phyloP scores from a whole-genome alignment of 2,888 invertebrate genomes.

The Pseudoips prasinana region DNA sequence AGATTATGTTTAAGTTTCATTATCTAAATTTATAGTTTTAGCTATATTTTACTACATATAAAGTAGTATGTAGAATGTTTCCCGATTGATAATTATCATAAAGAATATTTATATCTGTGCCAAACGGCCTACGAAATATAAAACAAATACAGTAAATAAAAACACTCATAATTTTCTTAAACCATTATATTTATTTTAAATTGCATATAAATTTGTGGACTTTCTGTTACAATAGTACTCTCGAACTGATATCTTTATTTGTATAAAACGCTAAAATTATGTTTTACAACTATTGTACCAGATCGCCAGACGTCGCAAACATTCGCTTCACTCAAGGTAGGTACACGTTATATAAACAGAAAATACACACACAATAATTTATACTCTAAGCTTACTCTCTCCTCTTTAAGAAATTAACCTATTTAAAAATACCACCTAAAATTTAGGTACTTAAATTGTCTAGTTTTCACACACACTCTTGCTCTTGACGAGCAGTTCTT shows the following conservation, averaged over 20 bases:
- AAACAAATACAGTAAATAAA: conserved; percentile 31
- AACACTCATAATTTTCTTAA: conserved; percentile 59
- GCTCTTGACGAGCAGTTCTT: conserved; percentile 43
- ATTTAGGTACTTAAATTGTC: conserved; percentile 68
- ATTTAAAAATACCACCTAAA: conserved; percentile 69
- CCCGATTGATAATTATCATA: too few species aligned
- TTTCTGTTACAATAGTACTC: conserved; percentile 80
- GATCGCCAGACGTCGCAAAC: conserved; percentile 57
- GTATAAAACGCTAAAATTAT: conserved; percentile 78
- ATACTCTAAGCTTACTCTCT: conserved; percentile 68
- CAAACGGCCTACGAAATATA: too few species aligned
- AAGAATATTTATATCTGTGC: too few species aligned
- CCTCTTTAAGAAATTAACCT: conserved; percentile 68
- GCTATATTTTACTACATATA: too few species aligned
- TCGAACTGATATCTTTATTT: conserved; percentile 71
- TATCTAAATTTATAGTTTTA: too few species aligned
- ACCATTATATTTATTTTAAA: conserved; percentile 80
- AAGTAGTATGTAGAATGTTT: too few species aligned
- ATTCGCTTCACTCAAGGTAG: conserved; percentile 50
- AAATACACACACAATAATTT: conserved; percentile 80
- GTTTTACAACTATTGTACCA: conserved; percentile 72
- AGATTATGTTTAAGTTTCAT: too few species aligned
- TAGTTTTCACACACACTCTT: conserved; percentile 65
- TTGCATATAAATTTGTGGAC: conserved; percentile 82
- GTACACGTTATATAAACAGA: conserved; percentile 69